Evolutionary conservation across 2,888 invertebrate species (phyloP), one percentile per base, ranked within the genome.

Genomic region (Volucella inflata): DNA sequence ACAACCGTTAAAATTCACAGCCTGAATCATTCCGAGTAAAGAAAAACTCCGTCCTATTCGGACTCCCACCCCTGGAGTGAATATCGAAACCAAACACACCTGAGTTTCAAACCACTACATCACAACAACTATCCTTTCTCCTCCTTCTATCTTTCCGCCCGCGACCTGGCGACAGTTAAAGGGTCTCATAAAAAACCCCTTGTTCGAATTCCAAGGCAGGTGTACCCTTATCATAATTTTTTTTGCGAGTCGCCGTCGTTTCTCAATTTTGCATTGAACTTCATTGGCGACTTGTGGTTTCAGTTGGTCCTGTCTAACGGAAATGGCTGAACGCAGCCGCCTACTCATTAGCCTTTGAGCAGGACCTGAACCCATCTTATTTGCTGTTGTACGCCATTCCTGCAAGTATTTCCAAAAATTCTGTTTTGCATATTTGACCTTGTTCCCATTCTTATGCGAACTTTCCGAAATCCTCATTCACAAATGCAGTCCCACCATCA

Each of bases 371-470:
- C 48, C 44, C 46, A 62, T 62, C 30, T 48, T 62, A 62, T 46
- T 62, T 48, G 62, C 60, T 60, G 57, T 70, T 55, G 70, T 70
- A 36, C 46, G 8, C 57, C 70, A 46, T 17, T 70, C 57, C 12
- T 57, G 40, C 50, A 59, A 11, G 59, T 59, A 71, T 40, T 71
- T 59, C 48, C 71, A 59, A 38, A 59, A 59, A 30, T 50, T 59
- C 6, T 51, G 60, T 51, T 72, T 72, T n/a, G 42, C 59, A 30
- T 48, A 51, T 60, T 51, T 51, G 21, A 21, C 51, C 53, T 72
- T 62, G 51, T 16, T 83, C 68, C 77, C 77, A 77, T 55, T 70
- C 11, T n/a, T 36, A 48, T 48, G 70, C 14, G 48, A 59, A 72
- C 8, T 30, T 55, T 46, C 2, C 3, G 30, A 70, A 70, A 9